phyloP scores from a whole-genome alignment of 2,888 invertebrate species.

The Eurytoma californica region DNA sequence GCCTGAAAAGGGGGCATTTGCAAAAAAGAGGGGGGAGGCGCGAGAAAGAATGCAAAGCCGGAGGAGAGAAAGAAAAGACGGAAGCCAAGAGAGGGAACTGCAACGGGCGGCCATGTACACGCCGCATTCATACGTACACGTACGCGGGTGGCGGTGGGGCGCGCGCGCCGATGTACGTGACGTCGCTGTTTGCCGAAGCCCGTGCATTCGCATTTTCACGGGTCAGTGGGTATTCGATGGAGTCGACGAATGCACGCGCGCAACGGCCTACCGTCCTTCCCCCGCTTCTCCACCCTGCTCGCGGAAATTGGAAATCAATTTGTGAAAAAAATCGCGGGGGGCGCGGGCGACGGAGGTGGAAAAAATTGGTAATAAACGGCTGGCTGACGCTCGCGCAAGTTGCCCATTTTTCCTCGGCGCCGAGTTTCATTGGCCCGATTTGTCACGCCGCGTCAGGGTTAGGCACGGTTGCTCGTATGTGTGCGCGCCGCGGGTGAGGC shows the following conservation, averaged over 20 bases:
- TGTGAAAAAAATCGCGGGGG: conserved; percentile 13
- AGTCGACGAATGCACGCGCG: conserved; percentile 27
- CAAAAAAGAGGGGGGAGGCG: neutral
- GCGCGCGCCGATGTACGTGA: conserved; percentile 61
- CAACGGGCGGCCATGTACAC: conserved; percentile 51
- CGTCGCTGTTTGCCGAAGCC: conserved; percentile 68
- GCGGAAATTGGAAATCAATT: conserved; percentile 51
- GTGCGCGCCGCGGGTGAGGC: neutral
- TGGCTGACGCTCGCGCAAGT: conserved; percentile 4
- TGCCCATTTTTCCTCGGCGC: neutral
- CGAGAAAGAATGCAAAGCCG: conserved; percentile 13
- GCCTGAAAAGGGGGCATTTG: neutral
- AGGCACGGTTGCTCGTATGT: neutral
- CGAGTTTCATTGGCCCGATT: conserved; percentile 33
- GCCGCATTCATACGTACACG: conserved; percentile 33
- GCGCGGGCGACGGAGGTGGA: too few species aligned
- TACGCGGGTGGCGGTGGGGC: conserved; percentile 22
- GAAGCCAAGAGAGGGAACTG: conserved; percentile 57
- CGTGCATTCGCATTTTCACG: conserved; percentile 70
- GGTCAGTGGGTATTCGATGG: conserved; percentile 69
- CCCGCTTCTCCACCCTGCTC: conserved; percentile 1
- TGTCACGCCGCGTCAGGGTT: neutral
- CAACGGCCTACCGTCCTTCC: conserved; percentile 12
- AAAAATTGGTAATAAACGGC: conserved; percentile 31
- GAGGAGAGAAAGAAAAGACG: conserved; percentile 46